phyloP scores from a whole-genome alignment of 2,113 vertebrate genomes.

The Malurus melanocephalus region DNA sequence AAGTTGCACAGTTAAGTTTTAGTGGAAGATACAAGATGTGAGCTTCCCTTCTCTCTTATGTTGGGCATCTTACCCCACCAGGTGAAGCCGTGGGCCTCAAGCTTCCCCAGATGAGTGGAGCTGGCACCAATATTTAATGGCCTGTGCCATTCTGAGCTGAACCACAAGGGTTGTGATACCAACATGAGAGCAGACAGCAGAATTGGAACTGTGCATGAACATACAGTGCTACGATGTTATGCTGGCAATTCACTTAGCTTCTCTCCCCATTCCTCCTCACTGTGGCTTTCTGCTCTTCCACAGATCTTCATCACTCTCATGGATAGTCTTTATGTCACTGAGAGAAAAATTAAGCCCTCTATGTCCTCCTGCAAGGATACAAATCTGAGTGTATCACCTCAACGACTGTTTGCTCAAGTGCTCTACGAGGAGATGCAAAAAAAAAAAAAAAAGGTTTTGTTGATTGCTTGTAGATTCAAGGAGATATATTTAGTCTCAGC shows the following conservation, averaged over 20 bases:
- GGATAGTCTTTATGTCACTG: background rate
- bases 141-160: background rate
- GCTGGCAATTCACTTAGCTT: background rate
- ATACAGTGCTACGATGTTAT: background rate
- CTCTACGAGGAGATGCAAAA: fast-evolving
- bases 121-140: background rate
- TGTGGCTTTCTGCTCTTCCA: background rate
- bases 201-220: background rate
- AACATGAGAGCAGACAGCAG: background rate
- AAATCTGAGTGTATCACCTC: background rate
- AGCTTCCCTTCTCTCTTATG: background rate
- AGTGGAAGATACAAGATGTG: background rate
- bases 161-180: background rate
- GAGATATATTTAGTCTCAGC: background rate
- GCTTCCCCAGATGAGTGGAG: fast-evolving
- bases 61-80: background rate
- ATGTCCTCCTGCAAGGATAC: background rate
- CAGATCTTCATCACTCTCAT: background rate
- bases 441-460: background rate
- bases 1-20: background rate
- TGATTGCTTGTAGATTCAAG: background rate
- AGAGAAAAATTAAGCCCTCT: background rate
- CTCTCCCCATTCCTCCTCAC: background rate
- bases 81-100: fast-evolving
- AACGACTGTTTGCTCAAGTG: background rate